These are phyloP conservation scores for Sebastes elongatus DNA, from an alignment of 2,797 vertebrate genomes.

Conservation along the genomic window DNA sequence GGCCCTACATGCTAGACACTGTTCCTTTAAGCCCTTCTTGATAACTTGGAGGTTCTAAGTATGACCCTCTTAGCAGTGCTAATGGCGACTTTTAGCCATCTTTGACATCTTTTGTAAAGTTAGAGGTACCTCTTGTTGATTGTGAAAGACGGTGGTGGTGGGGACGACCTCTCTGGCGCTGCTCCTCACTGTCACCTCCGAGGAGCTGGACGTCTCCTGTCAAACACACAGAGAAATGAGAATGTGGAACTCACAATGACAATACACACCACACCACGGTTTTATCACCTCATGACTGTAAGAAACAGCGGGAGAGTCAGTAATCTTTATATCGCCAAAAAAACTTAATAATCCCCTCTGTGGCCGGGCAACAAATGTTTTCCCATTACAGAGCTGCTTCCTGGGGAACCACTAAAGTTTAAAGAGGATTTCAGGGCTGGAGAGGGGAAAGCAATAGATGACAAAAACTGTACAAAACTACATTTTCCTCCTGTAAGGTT, in stretches of 20 bases:
- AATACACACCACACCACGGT: neutral
- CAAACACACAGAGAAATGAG: slow-evolving; percentile 27
- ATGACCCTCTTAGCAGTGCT: neutral
- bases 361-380: slow-evolving; percentile 29
- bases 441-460: slow-evolving; percentile 31
- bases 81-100: neutral
- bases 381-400: slow-evolving; percentile 44
- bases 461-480: slow-evolving; percentile 28
- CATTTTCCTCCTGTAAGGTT: slow-evolving; percentile 40
- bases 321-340: slow-evolving; percentile 25
- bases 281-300: slow-evolving; percentile 16
- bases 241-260: neutral
- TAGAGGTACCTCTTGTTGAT: slow-evolving; percentile 85
- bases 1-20: too few species aligned
- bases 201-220: slow-evolving; percentile 86
- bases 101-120: neutral
- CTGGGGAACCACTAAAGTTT: slow-evolving; percentile 26
- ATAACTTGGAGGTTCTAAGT: neutral
- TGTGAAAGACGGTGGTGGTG: slow-evolving; percentile 70
- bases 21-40: too few species aligned
- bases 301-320: slow-evolving; percentile 25
- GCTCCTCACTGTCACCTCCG: slow-evolving; percentile 81
- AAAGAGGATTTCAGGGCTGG: slow-evolving; percentile 11
- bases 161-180: slow-evolving; percentile 78
- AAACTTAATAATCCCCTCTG: slow-evolving; percentile 40